These are phyloP conservation scores for Noctua comes DNA, from an alignment of 2,888 invertebrate genomes.

Conservation along the genomic window DNA sequence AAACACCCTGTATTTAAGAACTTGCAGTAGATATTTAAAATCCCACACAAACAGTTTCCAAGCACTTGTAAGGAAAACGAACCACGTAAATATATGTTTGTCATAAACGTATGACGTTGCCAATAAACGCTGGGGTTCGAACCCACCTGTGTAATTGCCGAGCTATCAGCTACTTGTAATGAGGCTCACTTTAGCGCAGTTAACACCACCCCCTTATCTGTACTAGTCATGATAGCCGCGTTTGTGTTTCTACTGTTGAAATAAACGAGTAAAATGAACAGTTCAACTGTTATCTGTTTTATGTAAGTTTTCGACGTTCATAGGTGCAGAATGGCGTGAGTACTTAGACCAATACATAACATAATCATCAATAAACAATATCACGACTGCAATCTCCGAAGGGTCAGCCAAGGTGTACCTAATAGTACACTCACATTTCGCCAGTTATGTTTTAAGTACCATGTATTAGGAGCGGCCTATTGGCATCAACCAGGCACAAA, in stretches of 20 bases:
- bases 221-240: conserved; percentile 68
- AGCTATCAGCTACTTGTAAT: conserved; percentile 82
- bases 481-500: too few species aligned
- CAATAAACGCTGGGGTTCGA: conserved; percentile 67
- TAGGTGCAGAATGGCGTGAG: background rate
- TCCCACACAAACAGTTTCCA: background rate
- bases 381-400: too few species aligned
- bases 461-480: too few species aligned
- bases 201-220: conserved; percentile 78
- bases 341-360: too few species aligned
- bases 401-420: too few species aligned
- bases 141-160: conserved; percentile 75
- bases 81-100: conserved; percentile 11
- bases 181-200: conserved; percentile 75
- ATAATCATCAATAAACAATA: too few species aligned
- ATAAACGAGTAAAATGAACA: background rate
- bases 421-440: too few species aligned
- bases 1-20: background rate
- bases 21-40: background rate
- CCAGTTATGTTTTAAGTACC: too few species aligned
- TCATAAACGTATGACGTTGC: conserved; percentile 40
- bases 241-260: conserved; percentile 24
- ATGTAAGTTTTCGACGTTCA: background rate
- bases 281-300: background rate
- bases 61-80: conserved; percentile 3